A percentile compares a stretch with the other conserved stretches of the same genome.
phyloP scores from a whole-genome alignment of 2,888 invertebrate species.

The Cabera pusaria region DNA sequence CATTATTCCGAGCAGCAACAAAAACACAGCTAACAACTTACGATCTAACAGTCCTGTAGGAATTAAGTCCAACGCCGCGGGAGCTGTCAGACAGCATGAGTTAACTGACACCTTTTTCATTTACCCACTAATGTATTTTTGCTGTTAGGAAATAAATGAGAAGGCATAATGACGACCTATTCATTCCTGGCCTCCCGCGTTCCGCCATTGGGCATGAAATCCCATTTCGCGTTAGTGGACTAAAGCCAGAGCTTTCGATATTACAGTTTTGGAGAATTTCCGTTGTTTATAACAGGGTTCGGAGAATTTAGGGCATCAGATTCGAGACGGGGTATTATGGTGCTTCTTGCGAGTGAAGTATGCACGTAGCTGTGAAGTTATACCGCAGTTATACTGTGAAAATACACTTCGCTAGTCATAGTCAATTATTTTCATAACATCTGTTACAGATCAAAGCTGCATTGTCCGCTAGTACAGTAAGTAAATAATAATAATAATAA shows the following conservation, averaged over 20 bases:
- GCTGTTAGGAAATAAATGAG: conserved; percentile 23
- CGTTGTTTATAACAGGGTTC: conserved; percentile 10
- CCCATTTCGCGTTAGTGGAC: conserved; percentile 16
- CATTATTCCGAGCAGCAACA: too few species aligned
- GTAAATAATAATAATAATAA: too few species aligned
- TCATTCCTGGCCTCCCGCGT: conserved; percentile 15
- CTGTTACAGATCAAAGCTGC: too few species aligned
- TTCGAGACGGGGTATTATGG: background rate
- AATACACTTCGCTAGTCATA: too few species aligned
- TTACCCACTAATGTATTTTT: conserved; percentile 38
- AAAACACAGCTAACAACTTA: background rate
- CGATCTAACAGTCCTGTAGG: background rate
- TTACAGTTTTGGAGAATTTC: conserved; percentile 18
- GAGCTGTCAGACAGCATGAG: conserved; percentile 10
- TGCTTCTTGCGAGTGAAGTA: too few species aligned
- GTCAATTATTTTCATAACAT: too few species aligned
- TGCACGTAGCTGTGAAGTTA: too few species aligned
- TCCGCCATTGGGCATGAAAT: conserved; percentile 20
- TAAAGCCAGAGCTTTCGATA: conserved; percentile 18
- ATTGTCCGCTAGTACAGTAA: too few species aligned
- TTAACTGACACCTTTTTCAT: conserved; percentile 22
- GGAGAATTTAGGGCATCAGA: conserved; percentile 12
- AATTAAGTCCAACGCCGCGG: background rate
- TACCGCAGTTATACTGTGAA: too few species aligned
- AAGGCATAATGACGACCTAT: conserved; percentile 24